These are phyloP conservation scores for Calycopis cecrops DNA, from an alignment of 1,140 invertebrate species.

Conservation along the genomic window DNA sequence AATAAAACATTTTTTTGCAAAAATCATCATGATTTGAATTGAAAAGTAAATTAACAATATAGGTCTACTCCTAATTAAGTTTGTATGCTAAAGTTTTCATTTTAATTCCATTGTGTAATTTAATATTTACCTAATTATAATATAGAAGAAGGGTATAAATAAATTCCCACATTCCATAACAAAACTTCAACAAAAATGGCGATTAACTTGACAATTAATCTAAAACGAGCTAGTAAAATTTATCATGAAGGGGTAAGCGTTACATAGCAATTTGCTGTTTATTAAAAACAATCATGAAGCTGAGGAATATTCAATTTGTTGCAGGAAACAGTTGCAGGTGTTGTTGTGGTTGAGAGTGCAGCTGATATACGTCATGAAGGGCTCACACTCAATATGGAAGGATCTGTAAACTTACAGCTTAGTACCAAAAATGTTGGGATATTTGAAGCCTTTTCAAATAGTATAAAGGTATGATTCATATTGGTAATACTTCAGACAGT, in stretches of 20 bases:
- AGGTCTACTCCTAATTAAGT: neutral
- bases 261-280: neutral
- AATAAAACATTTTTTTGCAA: too few relatives aligned
- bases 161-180: too few relatives aligned
- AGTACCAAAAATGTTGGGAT: slow-evolving; percentile 96
- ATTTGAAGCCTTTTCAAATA: slow-evolving; percentile 94
- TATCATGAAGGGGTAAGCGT: slow-evolving; percentile 88
- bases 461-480: slow-evolving; percentile 76
- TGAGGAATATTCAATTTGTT: neutral
- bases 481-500: too few relatives aligned
- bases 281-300: neutral
- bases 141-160: too few relatives aligned
- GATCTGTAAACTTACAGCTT: slow-evolving; percentile 91
- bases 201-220: slow-evolving; percentile 80
- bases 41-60: neutral
- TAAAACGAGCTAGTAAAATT: slow-evolving; percentile 89
- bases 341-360: slow-evolving; percentile 85
- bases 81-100: too few relatives aligned
- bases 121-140: too few relatives aligned
- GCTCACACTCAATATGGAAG: slow-evolving; percentile 89
- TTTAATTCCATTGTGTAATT: too few relatives aligned
- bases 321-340: slow-evolving; percentile 89
- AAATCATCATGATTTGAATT: too few relatives aligned
- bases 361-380: slow-evolving; percentile 94
- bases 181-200: too few relatives aligned